Percentiles rank a stretch among this genome's conserved stretches.
Evolutionary conservation across 2,113 vertebrate species (phyloP).

Genomic region (Ictalurus punctatus): DNA sequence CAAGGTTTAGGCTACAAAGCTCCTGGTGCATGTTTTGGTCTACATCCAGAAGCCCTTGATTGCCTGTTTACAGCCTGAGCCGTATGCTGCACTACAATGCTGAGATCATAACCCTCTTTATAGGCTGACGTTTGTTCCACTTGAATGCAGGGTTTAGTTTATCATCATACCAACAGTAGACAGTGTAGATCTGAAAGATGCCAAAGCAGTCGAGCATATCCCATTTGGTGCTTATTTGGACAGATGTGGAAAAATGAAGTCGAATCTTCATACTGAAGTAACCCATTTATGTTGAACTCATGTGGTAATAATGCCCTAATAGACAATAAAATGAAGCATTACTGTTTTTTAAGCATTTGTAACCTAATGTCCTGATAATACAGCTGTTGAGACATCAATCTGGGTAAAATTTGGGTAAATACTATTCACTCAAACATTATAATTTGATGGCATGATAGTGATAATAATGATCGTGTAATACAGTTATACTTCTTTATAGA

Average conservation of each 20-base stretch:
- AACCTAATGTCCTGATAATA: not conserved
- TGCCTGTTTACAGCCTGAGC: conserved; percentile 41
- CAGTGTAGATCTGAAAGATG: not conserved
- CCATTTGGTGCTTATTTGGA: not conserved
- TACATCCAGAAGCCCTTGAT: conserved; percentile 20
- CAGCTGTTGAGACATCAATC: not conserved
- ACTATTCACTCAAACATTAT: not conserved
- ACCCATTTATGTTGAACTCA: not conserved
- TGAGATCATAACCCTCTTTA: not conserved
- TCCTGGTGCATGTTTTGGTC: conserved; percentile 3
- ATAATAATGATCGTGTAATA: not conserved
- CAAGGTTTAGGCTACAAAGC: conserved; percentile 37
- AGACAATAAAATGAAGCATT: not conserved
- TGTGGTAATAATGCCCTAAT: not conserved
- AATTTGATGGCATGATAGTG: not conserved
- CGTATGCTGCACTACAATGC: conserved; percentile 8
- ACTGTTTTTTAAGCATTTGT: not conserved
- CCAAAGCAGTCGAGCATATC: not conserved
- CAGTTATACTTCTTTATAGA: not conserved
- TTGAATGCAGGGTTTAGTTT: not conserved
- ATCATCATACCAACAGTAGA: not conserved
- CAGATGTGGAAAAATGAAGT: not conserved
- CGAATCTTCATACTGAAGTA: not conserved
- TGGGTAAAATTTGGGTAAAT: not conserved
- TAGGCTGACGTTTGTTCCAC: not conserved